Evolutionary conservation across 2,113 vertebrate genomes (phyloP), one percentile per base, ranked within the genome.

Genomic region (Bagarius yarrelli): DNA sequence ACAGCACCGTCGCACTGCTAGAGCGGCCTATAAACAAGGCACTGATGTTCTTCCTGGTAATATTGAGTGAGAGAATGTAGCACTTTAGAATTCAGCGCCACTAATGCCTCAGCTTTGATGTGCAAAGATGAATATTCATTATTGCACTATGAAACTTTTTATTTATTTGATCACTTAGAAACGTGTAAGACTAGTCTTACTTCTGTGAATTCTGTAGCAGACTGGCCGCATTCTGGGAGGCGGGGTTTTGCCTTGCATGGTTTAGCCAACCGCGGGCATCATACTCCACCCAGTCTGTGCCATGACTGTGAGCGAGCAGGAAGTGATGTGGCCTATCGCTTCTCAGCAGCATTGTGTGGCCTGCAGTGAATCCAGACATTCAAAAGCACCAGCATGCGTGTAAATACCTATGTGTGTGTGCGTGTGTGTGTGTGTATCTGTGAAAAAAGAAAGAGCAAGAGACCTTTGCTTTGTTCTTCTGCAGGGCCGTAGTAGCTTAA

Each of bases 231-330:
- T 95, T 96, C 79, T 93, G 94, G 18, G 94, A 88, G 21, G 95
- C 95, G 0, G 96, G 97, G 87, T 98, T 98, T 88, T 95, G 95
- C 87, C 94, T 96, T 87, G 95, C 95, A 0, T 97, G 90, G 87
- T 91, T 95, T 83, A 98, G 90, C 98, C 98, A 99, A 64, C 95
- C 96, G 0, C 89, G 87, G 50, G 91, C 88, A 0, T 96, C 91
- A 2, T 99, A 99, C 82, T 99, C 96, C 67, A 99, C 97, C 97
- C 97, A 99, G 90, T 95, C 96, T 25, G 96, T 97, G 52, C 95
- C 95, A 0, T 95, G 95, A 88, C 95, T 95, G 92, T 99, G 98
- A 47, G 96, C 97, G 89, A 99, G 89, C 86, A 98, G 91, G 89
- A 99, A 99, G 83, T 98, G 95, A 40, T 90, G 91, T 0, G 94